Base-by-base conservation (phyloP, 2,888 invertebrate genomes). In the Dendrolimus houi region DNA sequence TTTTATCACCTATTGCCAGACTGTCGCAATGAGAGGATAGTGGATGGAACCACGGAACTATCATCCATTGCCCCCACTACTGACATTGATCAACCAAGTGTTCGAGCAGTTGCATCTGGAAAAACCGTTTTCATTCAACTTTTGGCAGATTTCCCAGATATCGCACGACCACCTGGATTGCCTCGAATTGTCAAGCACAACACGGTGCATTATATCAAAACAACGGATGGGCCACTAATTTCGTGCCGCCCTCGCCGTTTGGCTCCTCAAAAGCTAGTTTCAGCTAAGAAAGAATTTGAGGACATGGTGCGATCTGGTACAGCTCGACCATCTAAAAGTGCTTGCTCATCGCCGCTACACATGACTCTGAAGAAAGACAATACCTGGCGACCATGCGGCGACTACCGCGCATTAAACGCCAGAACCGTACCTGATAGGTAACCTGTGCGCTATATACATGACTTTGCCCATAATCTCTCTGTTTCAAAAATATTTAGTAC, bases 401-500 rank as follows among this genome's bases (percentile, higher is more conserved):
- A 57, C n/a, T 55, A 57, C 52, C 17, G 57, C 40, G 41, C 53
- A 9, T 55, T 57, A 41, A 57, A 57, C 14, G 53, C 56, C 3
- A n/a, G 53, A 9, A 56, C 53, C 3, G 56, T 54, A 10, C 57
- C 58, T 14, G 62, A 62, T 41, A 40, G 59, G 10, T 60, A 62
- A 17, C 60, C 60, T 8, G 55, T 62, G 10, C 59, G 58, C 9
- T 42, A 58, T 9, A 7, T 62, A n/a, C 17, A 56, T 0, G 60
- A 60, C 58, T 62, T 62, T 47, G 56, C 56, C 1, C 57, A 59
- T 54, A 55, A 56, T 7, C n/a, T 58, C n/a, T 47, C 55, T 12
- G 55, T 54, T 10, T 62, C 62, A 57, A 64, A 14, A 6, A 52
- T 66, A 14, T 64, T 64, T 52, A 55, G 58, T 3, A 54, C 53